These are phyloP conservation scores for Momotus momota DNA, from an alignment of 2,797 vertebrate genomes.

Conservation along the genomic window DNA sequence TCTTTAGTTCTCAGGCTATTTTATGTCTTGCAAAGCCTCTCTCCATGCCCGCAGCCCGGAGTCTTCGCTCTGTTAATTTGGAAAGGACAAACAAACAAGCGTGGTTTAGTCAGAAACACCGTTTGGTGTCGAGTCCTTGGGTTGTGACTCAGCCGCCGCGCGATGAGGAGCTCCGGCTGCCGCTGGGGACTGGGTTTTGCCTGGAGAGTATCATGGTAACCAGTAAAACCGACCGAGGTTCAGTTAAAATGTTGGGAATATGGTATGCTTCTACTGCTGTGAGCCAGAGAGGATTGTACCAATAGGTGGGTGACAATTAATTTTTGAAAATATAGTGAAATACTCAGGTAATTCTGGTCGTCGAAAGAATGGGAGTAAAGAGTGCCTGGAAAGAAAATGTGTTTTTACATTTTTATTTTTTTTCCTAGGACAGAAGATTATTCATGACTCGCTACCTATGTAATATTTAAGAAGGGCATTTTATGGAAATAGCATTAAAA, in stretches of 20 bases:
- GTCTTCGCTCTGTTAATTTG: not conserved
- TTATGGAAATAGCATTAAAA: not conserved
- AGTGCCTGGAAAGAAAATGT: not conserved
- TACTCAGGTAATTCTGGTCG: not conserved
- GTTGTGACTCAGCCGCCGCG: not conserved
- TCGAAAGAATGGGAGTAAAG: not conserved
- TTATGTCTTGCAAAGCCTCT: conserved; percentile 67
- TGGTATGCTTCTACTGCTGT: conserved; percentile 91
- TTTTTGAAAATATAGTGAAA: not conserved
- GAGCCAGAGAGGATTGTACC: conserved; percentile 87
- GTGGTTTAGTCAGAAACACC: not conserved
- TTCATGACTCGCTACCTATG: not conserved
- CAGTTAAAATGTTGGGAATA: conserved; percentile 85
- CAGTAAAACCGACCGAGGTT: not conserved
- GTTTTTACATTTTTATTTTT: not conserved
- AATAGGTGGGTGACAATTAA: conserved; percentile 82
- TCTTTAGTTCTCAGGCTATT: conserved; percentile 84
- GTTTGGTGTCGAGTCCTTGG: not conserved
- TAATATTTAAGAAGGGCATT: not conserved
- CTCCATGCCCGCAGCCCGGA: conserved; percentile 4
- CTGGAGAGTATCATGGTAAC: not conserved
- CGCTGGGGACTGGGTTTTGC: not conserved
- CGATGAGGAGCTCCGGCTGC: not conserved
- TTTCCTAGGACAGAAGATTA: not conserved
- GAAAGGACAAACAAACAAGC: not conserved